phyloP scores from a whole-genome alignment of 1,140 invertebrate species.

The Drosophila willistoni region DNA sequence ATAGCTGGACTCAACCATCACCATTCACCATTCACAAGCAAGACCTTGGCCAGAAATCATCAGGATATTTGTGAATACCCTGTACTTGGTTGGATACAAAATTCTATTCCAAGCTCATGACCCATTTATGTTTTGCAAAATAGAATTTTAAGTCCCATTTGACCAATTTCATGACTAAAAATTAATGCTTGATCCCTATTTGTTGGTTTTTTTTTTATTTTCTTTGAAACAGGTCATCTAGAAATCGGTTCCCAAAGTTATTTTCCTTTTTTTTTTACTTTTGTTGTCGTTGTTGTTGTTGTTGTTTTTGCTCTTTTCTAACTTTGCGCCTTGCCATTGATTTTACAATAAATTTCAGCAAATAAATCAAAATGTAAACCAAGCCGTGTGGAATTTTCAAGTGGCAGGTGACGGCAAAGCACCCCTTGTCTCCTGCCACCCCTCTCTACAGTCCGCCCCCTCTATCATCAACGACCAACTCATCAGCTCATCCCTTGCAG shows the following conservation, averaged over 20 bases:
- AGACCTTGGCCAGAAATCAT: constrained; percentile 4
- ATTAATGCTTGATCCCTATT: too few species aligned
- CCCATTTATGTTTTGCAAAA: too few species aligned
- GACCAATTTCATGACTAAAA: too few species aligned
- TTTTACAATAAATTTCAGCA: constrained; percentile 79
- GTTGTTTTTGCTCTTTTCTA: constrained; percentile 1
- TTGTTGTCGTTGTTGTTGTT: not conserved
- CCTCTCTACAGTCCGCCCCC: not conserved
- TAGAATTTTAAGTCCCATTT: too few species aligned
- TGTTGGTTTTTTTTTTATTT: too few species aligned
- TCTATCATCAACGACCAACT: not conserved
- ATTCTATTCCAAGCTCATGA: not conserved
- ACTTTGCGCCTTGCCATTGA: constrained; percentile 60
- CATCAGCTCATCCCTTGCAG: constrained; percentile 3
- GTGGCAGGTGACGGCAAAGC: constrained; percentile 60
- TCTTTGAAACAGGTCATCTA: not conserved
- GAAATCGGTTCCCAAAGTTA: not conserved
- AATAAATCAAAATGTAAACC: constrained; percentile 80
- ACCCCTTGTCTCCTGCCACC: not conserved
- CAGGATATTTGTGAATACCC: constrained; percentile 2
- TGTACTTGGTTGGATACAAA: not conserved
- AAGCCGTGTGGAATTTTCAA: constrained; percentile 75
- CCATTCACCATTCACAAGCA: not conserved
- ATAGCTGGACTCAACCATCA: constrained; percentile 16
- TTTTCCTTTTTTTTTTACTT: too few species aligned